A percentile compares a stretch with the other conserved stretches of the same genome.
These are phyloP conservation scores for Pseudomyrmex sp. DNA, from an alignment of 1,140 invertebrate genomes.

Conservation along the genomic window DNA sequence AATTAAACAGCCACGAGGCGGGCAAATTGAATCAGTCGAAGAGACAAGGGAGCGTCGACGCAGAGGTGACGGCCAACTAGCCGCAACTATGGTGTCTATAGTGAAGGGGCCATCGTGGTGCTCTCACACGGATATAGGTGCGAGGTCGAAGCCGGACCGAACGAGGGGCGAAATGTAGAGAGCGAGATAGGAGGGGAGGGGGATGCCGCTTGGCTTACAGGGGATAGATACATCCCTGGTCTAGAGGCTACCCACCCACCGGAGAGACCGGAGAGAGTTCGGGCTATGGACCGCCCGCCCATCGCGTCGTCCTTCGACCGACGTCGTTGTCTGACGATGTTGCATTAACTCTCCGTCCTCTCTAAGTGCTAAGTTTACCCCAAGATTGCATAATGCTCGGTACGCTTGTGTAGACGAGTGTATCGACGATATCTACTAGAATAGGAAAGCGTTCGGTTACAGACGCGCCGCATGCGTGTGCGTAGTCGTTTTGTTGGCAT, in stretches of 20 bases:
- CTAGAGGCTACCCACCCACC: conserved; percentile 62
- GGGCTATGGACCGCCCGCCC: conserved; percentile 69
- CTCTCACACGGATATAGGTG: conserved; percentile 62
- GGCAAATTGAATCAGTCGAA: conserved; percentile 85
- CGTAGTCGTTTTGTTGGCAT: not conserved
- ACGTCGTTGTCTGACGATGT: conserved; percentile 73
- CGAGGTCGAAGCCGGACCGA: conserved; percentile 54
- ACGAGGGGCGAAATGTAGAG: conserved; percentile 58
- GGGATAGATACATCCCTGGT: conserved; percentile 71
- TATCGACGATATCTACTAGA: conserved; percentile 24
- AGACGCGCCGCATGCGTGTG: conserved; percentile 2
- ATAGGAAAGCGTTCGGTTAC: conserved; percentile 26
- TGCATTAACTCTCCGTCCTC: conserved; percentile 82
- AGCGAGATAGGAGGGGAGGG: conserved; percentile 37
- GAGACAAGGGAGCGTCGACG: conserved; percentile 84
- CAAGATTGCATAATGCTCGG: conserved; percentile 83
- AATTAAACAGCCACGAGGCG: conserved; percentile 85
- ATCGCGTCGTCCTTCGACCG: conserved; percentile 70
- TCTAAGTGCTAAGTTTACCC: conserved; percentile 84
- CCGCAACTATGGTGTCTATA: conserved; percentile 84
- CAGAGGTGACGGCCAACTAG: conserved; percentile 85
- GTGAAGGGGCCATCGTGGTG: conserved; percentile 72
- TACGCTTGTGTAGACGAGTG: conserved; percentile 58
- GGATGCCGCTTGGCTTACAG: conserved; percentile 55
- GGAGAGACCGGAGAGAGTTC: conserved; percentile 67